Evolutionary conservation across 2,113 vertebrate genomes (phyloP).

Genomic region (Ovibos moschatus): DNA sequence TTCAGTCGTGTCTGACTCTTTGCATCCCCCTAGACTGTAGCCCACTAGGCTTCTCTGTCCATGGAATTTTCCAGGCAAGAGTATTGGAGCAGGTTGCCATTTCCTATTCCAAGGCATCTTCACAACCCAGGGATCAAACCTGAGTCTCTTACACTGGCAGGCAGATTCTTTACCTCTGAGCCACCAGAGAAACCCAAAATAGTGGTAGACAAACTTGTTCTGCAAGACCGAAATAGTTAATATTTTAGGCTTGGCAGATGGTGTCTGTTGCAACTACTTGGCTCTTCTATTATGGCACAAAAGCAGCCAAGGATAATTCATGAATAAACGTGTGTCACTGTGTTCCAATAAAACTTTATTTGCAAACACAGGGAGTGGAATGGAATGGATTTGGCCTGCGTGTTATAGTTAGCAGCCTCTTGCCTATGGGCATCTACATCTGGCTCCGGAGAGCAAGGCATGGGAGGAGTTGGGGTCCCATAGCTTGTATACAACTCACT

Average conservation of each 20-base stretch:
- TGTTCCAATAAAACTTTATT: neutral
- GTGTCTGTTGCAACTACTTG: neutral
- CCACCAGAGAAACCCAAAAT: neutral
- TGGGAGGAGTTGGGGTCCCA: neutral
- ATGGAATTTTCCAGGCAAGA: neutral
- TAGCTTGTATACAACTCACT: neutral
- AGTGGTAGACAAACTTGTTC: neutral
- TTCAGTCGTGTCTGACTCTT: neutral
- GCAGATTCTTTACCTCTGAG: neutral
- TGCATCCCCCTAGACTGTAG: neutral
- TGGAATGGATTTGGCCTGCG: neutral
- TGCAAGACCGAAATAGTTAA: neutral
- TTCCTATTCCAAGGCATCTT: neutral
- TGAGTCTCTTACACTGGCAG: neutral
- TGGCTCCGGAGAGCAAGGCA: neutral
- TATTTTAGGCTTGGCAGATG: neutral
- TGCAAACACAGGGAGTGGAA: neutral
- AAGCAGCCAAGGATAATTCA: neutral
- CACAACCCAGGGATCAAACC: neutral
- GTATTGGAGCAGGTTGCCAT: neutral
- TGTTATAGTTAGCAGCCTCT: neutral
- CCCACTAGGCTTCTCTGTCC: neutral
- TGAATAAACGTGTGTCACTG: neutral
- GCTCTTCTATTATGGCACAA: neutral
- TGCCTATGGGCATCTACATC: neutral